Conservation (phyloP, 2,797 vertebrate genomes). For the Arnoldichthys spilopterus region DNA sequence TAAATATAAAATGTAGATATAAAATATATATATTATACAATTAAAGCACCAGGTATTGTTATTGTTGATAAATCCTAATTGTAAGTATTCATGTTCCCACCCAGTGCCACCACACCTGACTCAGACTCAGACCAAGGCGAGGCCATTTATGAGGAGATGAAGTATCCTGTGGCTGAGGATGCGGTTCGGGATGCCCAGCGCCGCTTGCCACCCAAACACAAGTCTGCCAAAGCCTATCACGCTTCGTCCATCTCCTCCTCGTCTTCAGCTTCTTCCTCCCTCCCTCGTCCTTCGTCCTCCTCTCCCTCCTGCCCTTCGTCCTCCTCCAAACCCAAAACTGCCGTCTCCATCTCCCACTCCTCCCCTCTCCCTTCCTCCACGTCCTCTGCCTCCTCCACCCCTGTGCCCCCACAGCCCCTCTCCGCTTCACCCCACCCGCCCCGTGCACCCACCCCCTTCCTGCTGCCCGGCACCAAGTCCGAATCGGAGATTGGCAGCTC, state of each 20-base stretch:
- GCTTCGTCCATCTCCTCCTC: constrained; percentile 64
- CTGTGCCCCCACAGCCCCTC: constrained; percentile 73
- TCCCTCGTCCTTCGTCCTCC: constrained; percentile 74
- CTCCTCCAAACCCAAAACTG: constrained; percentile 80
- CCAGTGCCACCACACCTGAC: constrained; percentile 79
- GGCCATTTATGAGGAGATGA: constrained; percentile 96
- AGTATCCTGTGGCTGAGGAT: constrained; percentile 85
- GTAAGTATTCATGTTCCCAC: constrained; percentile 57
- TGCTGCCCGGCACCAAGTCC: constrained; percentile 76
- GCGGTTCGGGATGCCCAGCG: constrained; percentile 79
- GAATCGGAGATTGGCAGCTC: constrained; percentile 71
- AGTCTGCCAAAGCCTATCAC: constrained; percentile 77
- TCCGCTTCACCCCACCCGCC: constrained; percentile 82
- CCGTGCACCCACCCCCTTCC: constrained; percentile 82
- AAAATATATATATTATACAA: too few species aligned
- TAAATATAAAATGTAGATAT: too few species aligned
- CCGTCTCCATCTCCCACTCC: constrained; percentile 78
- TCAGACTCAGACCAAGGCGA: constrained; percentile 92
- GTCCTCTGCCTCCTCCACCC: constrained; percentile 77
- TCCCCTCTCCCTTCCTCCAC: constrained; percentile 74
- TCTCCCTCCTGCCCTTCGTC: constrained; percentile 69
- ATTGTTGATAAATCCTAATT: not conserved
- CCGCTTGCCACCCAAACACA: constrained; percentile 74
- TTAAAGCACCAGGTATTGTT: not conserved
- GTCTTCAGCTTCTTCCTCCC: constrained; percentile 71